Percentiles rank a stretch among this genome's conserved stretches.
These are phyloP conservation scores for Epistrophe grossulariae DNA, from an alignment of 2,888 invertebrate genomes.

Conservation along the genomic window DNA sequence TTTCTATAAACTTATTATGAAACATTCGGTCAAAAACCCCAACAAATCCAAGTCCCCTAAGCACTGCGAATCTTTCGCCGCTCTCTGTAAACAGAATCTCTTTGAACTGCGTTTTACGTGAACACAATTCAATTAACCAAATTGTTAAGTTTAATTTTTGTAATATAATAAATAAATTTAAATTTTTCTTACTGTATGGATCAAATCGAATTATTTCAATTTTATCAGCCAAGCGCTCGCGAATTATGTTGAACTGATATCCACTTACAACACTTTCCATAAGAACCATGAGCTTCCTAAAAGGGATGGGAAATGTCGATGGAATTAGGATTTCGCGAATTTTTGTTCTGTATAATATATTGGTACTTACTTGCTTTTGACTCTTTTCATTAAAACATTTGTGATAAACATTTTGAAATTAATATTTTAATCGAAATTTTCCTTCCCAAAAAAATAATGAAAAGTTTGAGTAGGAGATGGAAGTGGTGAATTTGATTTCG, in stretches of 20 bases:
- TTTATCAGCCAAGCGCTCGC: constrained; percentile 92
- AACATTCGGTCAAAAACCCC: not conserved
- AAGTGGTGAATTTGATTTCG: not conserved
- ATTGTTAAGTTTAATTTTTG: not conserved
- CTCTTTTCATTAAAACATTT: constrained; percentile 88
- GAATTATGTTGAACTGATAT: constrained; percentile 87
- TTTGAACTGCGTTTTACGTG: constrained; percentile 87
- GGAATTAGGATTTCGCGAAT: not conserved
- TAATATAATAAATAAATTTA: not conserved
- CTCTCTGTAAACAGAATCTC: constrained; percentile 88
- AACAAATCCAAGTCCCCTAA: constrained; percentile 24
- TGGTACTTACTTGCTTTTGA: constrained; percentile 92
- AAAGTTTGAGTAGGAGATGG: not conserved
- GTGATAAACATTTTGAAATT: constrained; percentile 86
- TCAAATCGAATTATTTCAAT: constrained; percentile 90
- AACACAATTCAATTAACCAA: constrained; percentile 23
- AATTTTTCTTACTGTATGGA: constrained; percentile 88
- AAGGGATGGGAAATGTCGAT: constrained; percentile 14
- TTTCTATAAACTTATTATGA: constrained; percentile 28
- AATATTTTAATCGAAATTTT: not conserved
- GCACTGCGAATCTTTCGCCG: constrained; percentile 90
- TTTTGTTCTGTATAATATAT: not conserved
- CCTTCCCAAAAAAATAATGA: not conserved
- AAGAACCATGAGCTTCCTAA: constrained; percentile 90
- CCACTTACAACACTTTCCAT: constrained; percentile 92